Conservation (phyloP, 1,140 invertebrate genomes). For the Pogonognathellus flavescens region DNA sequence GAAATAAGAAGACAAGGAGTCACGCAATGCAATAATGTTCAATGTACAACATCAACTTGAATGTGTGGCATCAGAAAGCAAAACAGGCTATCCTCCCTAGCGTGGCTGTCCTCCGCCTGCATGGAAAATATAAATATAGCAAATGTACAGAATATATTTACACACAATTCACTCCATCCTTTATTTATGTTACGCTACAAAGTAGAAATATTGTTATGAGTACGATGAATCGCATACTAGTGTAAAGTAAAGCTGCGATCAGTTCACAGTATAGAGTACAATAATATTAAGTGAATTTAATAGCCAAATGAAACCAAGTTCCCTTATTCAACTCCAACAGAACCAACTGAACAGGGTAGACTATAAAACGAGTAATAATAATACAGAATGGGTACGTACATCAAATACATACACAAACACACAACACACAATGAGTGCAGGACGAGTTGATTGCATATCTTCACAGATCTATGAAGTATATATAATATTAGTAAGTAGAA, state of each 20-base stretch:
- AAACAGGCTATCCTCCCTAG: slow-evolving; percentile 8
- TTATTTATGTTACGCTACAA: not conserved
- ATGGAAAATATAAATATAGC: not conserved
- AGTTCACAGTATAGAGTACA: not conserved
- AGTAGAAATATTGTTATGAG: not conserved
- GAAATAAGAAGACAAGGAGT: not conserved
- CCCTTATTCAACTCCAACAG: not conserved
- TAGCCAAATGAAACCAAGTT: not conserved
- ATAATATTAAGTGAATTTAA: slow-evolving; percentile 29
- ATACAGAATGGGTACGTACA: not conserved
- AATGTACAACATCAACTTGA: not conserved
- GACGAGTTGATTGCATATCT: not conserved
- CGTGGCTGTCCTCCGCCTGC: slow-evolving; percentile 4
- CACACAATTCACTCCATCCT: slow-evolving; percentile 2
- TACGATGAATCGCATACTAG: not conserved
- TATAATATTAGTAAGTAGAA: too few relatives aligned
- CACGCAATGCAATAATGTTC: slow-evolving; percentile 1
- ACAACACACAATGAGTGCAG: not conserved
- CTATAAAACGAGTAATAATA: not conserved
- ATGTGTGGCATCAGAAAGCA: not conserved
- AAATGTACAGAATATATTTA: slow-evolving; percentile 22
- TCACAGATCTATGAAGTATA: not conserved
- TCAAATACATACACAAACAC: not conserved
- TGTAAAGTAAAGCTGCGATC: not conserved
- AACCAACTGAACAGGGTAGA: not conserved